Evolutionary conservation across 1,140 invertebrate species (phyloP).

Genomic region (Lethocerus indicus): DNA sequence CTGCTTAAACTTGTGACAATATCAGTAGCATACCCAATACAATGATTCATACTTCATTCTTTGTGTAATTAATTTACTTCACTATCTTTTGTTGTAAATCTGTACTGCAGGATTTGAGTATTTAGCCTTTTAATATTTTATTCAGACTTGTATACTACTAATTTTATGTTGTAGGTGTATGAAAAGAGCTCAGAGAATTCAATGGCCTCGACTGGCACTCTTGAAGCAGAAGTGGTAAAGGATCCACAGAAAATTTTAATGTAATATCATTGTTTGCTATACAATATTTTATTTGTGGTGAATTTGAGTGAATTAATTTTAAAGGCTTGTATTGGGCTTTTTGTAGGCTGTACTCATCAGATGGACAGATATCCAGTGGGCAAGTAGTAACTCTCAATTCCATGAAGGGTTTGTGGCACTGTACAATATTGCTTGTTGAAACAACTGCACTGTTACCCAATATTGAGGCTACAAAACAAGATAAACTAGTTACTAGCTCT

Average conservation of each 20-base stretch:
- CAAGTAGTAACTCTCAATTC: conserved; percentile 35
- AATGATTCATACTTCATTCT: conserved; percentile 8
- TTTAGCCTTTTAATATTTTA: too few species aligned
- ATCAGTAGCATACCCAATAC: too few species aligned
- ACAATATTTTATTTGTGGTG: background rate
- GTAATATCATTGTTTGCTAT: background rate
- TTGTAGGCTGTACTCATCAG: conserved; percentile 36
- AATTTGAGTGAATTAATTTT: background rate
- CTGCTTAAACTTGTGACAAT: too few species aligned
- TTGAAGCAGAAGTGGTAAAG: conserved; percentile 28
- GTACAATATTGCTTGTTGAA: conserved; percentile 40
- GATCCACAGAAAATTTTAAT: conserved; percentile 27
- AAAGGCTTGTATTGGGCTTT: background rate
- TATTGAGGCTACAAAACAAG: background rate
- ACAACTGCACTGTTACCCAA: conserved; percentile 37
- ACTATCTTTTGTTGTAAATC: too few species aligned
- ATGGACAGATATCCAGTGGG: conserved; percentile 30
- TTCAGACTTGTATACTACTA: too few species aligned
- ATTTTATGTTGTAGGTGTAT: too few species aligned
- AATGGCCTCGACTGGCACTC: conserved; percentile 21
- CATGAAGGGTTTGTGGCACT: conserved; percentile 36
- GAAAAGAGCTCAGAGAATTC: conserved; percentile 1
- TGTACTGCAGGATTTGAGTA: too few species aligned
- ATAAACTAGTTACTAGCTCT: background rate
- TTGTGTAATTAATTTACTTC: background rate